Conservation (phyloP, 2,888 invertebrate genomes). For the Tridacna gigas region DNA sequence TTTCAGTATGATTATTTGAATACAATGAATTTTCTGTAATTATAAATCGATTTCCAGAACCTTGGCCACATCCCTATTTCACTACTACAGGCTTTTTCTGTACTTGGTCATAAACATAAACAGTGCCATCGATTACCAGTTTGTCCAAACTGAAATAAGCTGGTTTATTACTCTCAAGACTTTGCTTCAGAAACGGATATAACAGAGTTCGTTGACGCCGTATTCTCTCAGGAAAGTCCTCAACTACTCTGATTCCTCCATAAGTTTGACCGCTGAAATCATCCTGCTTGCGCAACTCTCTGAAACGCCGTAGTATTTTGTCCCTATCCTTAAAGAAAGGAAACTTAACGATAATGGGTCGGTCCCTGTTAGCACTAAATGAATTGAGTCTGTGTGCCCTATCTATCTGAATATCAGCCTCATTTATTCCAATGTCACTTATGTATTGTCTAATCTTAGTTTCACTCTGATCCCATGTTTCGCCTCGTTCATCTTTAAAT, state of each 20-base stretch:
- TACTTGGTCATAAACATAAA: not conserved
- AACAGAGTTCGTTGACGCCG: not conserved
- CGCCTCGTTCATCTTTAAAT: not conserved
- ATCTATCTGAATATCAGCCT: not conserved
- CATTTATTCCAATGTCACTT: not conserved
- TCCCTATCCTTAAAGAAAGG: not conserved
- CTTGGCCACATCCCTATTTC: not conserved
- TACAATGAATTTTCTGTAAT: not conserved
- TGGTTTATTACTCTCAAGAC: not conserved
- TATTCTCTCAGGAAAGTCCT: not conserved
- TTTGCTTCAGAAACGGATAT: not conserved
- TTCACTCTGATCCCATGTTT: slow-evolving; percentile 2
- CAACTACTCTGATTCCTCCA: not conserved
- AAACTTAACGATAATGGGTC: not conserved
- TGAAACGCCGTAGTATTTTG: not conserved
- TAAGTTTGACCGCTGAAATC: not conserved
- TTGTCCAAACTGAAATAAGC: slow-evolving; percentile 1
- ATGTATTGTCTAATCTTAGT: not conserved
- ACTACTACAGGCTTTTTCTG: not conserved
- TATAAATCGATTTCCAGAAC: not conserved
- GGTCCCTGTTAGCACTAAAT: not conserved
- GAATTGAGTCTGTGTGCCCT: not conserved
- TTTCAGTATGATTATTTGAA: not conserved
- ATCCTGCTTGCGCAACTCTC: not conserved
- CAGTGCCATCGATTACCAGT: slow-evolving; percentile 2